A percentile compares a stretch with the other conserved stretches of the same genome.
phyloP scores from a whole-genome alignment of 30 jellyfish, hydroid and myxozoan species.

The Catostylus mosaicus region DNA sequence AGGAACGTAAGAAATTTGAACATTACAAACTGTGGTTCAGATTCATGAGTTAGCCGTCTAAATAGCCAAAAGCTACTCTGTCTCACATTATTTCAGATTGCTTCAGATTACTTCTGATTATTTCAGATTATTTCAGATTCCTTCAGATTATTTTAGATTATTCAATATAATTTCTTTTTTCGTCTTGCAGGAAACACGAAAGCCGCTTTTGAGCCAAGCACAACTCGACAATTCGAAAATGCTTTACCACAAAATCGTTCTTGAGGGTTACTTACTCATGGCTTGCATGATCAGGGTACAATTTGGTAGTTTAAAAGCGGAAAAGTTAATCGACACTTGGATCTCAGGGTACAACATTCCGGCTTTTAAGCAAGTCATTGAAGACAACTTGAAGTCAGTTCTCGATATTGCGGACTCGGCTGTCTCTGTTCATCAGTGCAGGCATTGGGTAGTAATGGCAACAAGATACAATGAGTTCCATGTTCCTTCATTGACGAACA shows the following conservation, averaged over 20 bases:
- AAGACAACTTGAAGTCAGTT: slow-evolving; percentile 64
- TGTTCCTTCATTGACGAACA: slow-evolving; percentile 34
- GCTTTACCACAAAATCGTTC: slow-evolving; percentile 58
- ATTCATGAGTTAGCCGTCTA: no score
- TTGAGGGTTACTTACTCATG: slow-evolving; percentile 56
- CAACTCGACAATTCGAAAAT: slow-evolving; percentile 49
- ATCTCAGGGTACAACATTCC: slow-evolving; percentile 69
- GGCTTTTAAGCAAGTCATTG: slow-evolving; percentile 41
- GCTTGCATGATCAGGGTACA: slow-evolving; percentile 65
- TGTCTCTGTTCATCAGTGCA: slow-evolving; percentile 51
- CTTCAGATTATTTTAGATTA: no score
- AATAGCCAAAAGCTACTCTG: no score
- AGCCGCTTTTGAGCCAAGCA: slow-evolving; percentile 59
- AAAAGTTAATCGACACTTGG: slow-evolving; percentile 64
- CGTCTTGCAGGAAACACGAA: slow-evolving; percentile 57
- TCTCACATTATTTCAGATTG: no score
- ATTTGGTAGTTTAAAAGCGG: slow-evolving; percentile 60
- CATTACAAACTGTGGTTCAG: no score
- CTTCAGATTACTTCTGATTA: no score
- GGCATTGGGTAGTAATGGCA: slow-evolving; percentile 81
- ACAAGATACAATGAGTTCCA: slow-evolving; percentile 64
- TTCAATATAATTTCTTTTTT: neutral
- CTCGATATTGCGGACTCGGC: slow-evolving; percentile 77
- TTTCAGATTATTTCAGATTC: no score
- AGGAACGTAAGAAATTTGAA: no score